These are phyloP conservation scores for Pelecanus crispus DNA, from an alignment of 2,113 vertebrate species.

Conservation along the genomic window DNA sequence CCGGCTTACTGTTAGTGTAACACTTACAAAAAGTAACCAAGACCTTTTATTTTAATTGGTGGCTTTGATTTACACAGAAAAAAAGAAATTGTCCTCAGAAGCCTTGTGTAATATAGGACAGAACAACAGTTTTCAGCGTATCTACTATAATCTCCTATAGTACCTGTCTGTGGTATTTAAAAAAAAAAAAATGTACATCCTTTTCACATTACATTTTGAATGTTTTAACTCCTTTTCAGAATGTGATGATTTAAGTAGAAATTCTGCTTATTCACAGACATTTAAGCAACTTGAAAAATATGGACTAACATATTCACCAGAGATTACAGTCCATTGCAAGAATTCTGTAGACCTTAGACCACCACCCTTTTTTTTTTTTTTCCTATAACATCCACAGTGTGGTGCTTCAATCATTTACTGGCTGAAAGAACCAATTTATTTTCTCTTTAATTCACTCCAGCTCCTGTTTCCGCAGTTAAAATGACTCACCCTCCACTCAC, in stretches of 20 bases:
- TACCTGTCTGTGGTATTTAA: background rate
- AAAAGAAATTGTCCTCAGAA: background rate
- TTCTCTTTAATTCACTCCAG: background rate
- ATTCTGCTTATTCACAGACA: background rate
- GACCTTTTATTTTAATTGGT: background rate
- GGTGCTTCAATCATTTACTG: background rate
- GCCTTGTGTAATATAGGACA: fast-evolving
- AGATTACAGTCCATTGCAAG: background rate
- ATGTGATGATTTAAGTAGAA: background rate
- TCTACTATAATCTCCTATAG: background rate
- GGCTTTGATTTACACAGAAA: background rate
- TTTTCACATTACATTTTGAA: background rate
- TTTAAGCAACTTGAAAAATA: background rate
- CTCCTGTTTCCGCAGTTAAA: background rate
- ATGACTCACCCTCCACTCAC: background rate
- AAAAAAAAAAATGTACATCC: background rate
- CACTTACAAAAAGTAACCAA: background rate
- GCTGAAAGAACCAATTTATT: background rate
- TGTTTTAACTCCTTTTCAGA: background rate
- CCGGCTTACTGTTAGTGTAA: background rate
- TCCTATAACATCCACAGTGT: background rate
- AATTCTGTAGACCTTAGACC: background rate
- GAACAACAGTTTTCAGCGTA: background rate
- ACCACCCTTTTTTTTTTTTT: background rate
- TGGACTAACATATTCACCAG: background rate